Percentiles rank a stretch among this genome's conserved stretches.
These are phyloP conservation scores for Diorhabda sublineata DNA, from an alignment of 1,140 invertebrate genomes.

Conservation along the genomic window DNA sequence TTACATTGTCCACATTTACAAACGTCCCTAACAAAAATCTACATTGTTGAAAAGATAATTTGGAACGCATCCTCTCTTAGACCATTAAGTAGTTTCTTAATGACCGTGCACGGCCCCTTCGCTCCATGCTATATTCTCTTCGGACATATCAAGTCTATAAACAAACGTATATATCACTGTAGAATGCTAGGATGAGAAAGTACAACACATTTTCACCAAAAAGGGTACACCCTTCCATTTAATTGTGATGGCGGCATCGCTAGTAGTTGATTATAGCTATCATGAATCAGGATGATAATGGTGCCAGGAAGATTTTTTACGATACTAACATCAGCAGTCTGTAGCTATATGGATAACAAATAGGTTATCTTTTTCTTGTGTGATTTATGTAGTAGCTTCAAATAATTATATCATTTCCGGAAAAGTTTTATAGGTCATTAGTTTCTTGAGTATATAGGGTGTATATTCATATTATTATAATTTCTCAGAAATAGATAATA, in stretches of 20 bases:
- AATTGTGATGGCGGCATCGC: slow-evolving; percentile 11
- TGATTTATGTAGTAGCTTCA: not conserved
- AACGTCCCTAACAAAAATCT: slow-evolving; percentile 5
- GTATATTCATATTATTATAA: no score
- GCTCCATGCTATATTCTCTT: slow-evolving; percentile 11
- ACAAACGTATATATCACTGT: slow-evolving; percentile 15
- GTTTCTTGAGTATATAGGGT: no score
- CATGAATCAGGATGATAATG: slow-evolving; percentile 9
- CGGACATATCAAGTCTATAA: slow-evolving; percentile 9
- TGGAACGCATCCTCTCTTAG: slow-evolving; percentile 11
- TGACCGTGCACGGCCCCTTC: slow-evolving; percentile 9
- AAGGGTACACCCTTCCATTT: slow-evolving; percentile 6
- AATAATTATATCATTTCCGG: no score
- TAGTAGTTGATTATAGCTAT: slow-evolving; percentile 9
- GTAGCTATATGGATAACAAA: not conserved
- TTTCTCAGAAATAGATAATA: no score
- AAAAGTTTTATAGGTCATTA: no score
- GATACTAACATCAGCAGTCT: not conserved
- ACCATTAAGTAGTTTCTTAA: slow-evolving; percentile 17
- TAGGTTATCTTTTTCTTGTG: slow-evolving; percentile 2
- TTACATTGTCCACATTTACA: not conserved
- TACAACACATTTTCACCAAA: slow-evolving; percentile 9
- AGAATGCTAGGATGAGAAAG: slow-evolving; percentile 11
- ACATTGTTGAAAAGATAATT: slow-evolving; percentile 15
- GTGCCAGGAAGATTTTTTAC: not conserved